phyloP scores from a whole-genome alignment of 2,797 vertebrate species.

The Prionace glauca region DNA sequence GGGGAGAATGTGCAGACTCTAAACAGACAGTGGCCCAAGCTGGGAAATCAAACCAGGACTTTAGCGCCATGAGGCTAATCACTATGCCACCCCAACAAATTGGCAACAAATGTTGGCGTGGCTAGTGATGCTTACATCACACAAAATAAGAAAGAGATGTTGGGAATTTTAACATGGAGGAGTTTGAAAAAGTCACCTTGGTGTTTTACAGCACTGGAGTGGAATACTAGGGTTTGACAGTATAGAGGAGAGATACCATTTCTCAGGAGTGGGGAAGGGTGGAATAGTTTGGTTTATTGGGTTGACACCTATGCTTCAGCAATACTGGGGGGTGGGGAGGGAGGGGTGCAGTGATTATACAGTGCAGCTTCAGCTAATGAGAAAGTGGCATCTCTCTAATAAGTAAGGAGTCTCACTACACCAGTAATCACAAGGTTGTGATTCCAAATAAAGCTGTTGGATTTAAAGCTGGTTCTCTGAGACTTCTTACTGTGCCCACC shows the following conservation, averaged over 20 bases:
- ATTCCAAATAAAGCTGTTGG: no score
- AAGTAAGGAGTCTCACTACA: no score
- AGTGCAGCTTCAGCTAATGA: background rate
- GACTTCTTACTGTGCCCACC: no score
- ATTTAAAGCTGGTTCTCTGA: no score
- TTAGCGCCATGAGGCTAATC: no score
- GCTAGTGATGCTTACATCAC: no score
- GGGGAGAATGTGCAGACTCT: no score
- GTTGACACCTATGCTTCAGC: background rate
- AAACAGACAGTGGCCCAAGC: no score
- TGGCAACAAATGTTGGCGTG: no score
- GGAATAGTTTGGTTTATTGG: background rate
- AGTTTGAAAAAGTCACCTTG: background rate
- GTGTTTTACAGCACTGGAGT: background rate
- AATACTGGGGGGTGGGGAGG: background rate
- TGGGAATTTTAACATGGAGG: background rate
- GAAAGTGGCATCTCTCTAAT: background rate
- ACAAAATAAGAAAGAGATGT: background rate
- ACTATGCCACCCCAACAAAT: no score
- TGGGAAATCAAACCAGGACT: no score
- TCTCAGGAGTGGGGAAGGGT: background rate
- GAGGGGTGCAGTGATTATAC: background rate
- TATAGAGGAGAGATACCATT: background rate
- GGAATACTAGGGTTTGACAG: background rate
- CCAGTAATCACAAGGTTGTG: no score